These are phyloP conservation scores for Ectemnius lituratus DNA, from an alignment of 2,888 invertebrate species.

Conservation along the genomic window DNA sequence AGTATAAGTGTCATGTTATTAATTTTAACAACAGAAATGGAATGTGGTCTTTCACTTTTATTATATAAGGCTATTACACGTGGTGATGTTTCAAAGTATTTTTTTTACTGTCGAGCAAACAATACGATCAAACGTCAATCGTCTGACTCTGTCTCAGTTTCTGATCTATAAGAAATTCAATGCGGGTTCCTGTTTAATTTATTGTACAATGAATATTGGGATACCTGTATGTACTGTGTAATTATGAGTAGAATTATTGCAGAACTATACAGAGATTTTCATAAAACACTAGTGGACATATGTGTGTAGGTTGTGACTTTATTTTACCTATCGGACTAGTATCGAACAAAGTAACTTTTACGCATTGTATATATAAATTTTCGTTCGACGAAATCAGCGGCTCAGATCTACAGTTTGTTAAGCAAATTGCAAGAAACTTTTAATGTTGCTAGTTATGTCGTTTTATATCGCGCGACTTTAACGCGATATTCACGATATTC, in stretches of 20 bases:
- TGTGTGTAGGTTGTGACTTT: conserved; percentile 75
- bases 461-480: conserved; percentile 18
- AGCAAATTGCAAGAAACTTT: conserved; percentile 42
- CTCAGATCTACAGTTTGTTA: conserved; percentile 52
- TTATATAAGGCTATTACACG: conserved; percentile 9
- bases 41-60: conserved; percentile 40
- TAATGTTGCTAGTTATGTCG: too few relatives aligned
- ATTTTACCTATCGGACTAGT: conserved; percentile 66
- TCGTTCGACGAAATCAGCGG: conserved; percentile 54
- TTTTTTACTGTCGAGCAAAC: conserved; percentile 32
- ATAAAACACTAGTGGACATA: conserved; percentile 59
- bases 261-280: conserved; percentile 52
- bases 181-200: conserved; percentile 61
- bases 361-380: conserved; percentile 66
- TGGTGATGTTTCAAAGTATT: conserved; percentile 21
- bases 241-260: conserved; percentile 56
- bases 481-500: conserved; percentile 21
- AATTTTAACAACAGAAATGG: conserved; percentile 30
- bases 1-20: conserved; percentile 30
- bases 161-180: conserved; percentile 40
- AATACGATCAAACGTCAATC: conserved; percentile 29
- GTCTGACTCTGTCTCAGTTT: conserved; percentile 50
- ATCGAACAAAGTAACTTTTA: conserved; percentile 66
- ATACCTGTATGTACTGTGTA: conserved; percentile 61
- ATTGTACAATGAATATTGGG: conserved; percentile 58